These are phyloP conservation scores for Caranx ignobilis DNA, from an alignment of 2,113 vertebrate genomes.

Conservation along the genomic window DNA sequence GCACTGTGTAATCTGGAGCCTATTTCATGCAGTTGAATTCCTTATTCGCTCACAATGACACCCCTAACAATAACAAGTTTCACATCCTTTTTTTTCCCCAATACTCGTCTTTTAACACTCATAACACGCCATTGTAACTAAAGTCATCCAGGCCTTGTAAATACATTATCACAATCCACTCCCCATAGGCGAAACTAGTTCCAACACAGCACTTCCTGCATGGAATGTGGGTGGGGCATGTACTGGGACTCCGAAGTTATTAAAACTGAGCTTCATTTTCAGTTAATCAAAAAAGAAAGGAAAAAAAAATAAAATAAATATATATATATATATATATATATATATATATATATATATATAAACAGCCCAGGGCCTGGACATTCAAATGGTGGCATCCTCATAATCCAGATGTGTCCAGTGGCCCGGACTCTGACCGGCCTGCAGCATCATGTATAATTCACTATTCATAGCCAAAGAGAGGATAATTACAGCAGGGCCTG, in stretches of 20 bases:
- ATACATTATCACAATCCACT: conserved; percentile 38
- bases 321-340: neutral
- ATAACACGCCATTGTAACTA: conserved; percentile 35
- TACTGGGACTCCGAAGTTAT: conserved; percentile 12
- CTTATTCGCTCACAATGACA: neutral
- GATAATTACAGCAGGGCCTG: conserved; percentile 47
- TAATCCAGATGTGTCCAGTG: conserved; percentile 57
- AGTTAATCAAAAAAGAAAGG: neutral
- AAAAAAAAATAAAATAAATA: neutral
- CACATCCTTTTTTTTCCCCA: conserved; percentile 18
- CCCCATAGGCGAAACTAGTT: conserved; percentile 31
- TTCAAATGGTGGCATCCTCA: conserved; percentile 41
- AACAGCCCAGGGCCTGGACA: neutral
- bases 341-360: too few species aligned
- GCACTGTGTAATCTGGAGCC: neutral
- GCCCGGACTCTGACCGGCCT: conserved; percentile 34
- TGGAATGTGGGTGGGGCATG: conserved; percentile 38
- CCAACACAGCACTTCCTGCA: conserved; percentile 42
- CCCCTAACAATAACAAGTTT: conserved; percentile 11
- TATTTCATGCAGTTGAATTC: conserved; percentile 6
- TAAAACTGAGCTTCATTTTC: conserved; percentile 29
- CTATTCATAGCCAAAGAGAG: conserved; percentile 52
- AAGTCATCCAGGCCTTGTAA: conserved; percentile 36
- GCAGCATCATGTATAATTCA: conserved; percentile 66
- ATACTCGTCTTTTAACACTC: conserved; percentile 19